phyloP scores from a whole-genome alignment of 2,113 vertebrate species.

The Prietella phreatophila region DNA sequence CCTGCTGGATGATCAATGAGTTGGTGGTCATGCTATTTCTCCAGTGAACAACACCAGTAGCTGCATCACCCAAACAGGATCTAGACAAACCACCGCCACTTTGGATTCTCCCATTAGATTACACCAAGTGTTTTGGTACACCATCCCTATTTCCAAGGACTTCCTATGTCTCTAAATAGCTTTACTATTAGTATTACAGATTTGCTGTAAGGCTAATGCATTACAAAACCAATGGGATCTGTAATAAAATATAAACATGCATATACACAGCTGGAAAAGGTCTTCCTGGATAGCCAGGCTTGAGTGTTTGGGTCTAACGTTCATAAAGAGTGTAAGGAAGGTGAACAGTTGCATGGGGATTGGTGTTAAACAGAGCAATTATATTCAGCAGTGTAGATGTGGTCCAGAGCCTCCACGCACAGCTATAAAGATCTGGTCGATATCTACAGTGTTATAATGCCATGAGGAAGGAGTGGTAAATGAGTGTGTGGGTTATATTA shows the following conservation, averaged over 20 bases:
- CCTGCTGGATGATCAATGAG: neutral
- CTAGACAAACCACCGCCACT: neutral
- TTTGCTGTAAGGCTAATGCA: neutral
- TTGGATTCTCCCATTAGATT: neutral
- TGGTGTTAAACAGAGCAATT: conserved; percentile 12
- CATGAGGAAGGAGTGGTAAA: conserved; percentile 51
- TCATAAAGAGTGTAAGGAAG: neutral
- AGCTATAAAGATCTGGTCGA: neutral
- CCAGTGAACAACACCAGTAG: neutral
- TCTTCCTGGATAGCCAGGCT: neutral
- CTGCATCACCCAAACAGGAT: neutral
- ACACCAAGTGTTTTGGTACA: neutral
- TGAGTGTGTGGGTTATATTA: conserved; percentile 20
- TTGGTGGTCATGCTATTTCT: neutral
- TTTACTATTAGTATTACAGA: neutral
- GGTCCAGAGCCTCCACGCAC: neutral
- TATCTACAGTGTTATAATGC: neutral
- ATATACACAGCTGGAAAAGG: neutral
- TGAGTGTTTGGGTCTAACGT: neutral
- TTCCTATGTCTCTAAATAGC: neutral
- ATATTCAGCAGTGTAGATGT: neutral
- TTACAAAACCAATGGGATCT: neutral
- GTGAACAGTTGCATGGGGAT: conserved; percentile 17
- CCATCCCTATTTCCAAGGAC: neutral
- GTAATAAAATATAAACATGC: conserved; percentile 20